Percentiles rank a stretch among this genome's conserved stretches.
Conservation (phyloP, 2,113 vertebrate genomes). For the Oryzias curvinotus region DNA sequence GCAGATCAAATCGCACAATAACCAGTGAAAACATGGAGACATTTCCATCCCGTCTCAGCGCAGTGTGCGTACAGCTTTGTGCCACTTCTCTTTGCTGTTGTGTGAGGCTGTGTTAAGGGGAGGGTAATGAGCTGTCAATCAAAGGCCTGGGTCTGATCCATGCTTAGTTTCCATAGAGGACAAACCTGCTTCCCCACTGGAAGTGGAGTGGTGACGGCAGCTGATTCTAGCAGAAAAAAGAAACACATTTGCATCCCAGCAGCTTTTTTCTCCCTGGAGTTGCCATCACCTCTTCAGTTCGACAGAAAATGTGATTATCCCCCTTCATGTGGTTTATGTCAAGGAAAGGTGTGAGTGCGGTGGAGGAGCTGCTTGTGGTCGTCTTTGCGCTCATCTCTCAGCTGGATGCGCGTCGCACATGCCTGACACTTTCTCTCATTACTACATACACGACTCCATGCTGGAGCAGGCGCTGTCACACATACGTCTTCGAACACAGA, state of each 20-base stretch:
- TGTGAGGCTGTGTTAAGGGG: conserved; percentile 59
- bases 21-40: conserved; percentile 7
- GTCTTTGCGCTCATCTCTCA: conserved; percentile 19
- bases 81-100: conserved; percentile 20
- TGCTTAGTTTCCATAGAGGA: conserved; percentile 34
- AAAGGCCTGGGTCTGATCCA: conserved; percentile 51
- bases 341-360: conserved; percentile 5
- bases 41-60: background rate
- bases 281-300: conserved; percentile 55
- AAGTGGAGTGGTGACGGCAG: conserved; percentile 46
- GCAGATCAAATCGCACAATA: conserved; percentile 9
- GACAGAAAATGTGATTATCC: conserved; percentile 62
- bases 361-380: conserved; percentile 9
- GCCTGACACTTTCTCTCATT: conserved; percentile 62
- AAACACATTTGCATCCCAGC: conserved; percentile 53
- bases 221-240: conserved; percentile 52
- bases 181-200: conserved; percentile 38
- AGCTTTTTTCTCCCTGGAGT: conserved; percentile 3
- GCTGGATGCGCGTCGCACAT: conserved; percentile 41
- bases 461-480: conserved; percentile 47
- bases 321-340: conserved; percentile 23
- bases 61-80: conserved; percentile 10
- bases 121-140: conserved; percentile 73
- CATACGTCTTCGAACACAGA: conserved; percentile 17
- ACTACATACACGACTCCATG: conserved; percentile 57